Base-by-base conservation (phyloP, 2,888 invertebrate species). In the Diabrotica balteata region DNA sequence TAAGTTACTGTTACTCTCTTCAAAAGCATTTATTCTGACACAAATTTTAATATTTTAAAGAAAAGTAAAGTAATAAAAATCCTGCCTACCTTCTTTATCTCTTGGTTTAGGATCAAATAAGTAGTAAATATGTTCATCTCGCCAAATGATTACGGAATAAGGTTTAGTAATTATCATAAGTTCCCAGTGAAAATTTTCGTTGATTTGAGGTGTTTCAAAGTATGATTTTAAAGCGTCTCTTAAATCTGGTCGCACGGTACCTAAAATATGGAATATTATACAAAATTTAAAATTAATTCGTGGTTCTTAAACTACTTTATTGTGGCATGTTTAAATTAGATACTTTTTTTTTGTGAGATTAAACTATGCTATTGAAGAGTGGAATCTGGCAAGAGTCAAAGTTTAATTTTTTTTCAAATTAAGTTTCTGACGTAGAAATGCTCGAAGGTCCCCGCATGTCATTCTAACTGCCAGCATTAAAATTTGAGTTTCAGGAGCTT, bases 81-180 rank as follows among this genome's bases (percentile, higher is more conserved):
- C 10, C 47, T 47, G 22, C 52, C 4, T 72, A 6, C 84, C 84
- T 7, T 67, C 66, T 17, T 78, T 76, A 70, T 83, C 81, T 43
- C 83, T 76, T 6, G 82, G 79, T 68, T 76, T 79, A 8, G 84
- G 80, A 75, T 84, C 84, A 67, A 83, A 85, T 0, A 82, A 63
- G 67, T 79, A 84, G 60, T 73, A 78, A 4, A 76, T 62, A 7
- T 77, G 78, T 7, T 78, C 77, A 10, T 81, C 80, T 50, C 77
- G 77, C 84, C 84, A 84, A 8, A 83, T 68, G 7, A 80, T 76
- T 5, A 82, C 79, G 4, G 79, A 78, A 42, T 81, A 69, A 6
- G 75, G 67, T 50, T 79, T 76, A 1, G 79, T 79, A 44, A 81
- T 78, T 4, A 84, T 32, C 7, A 83, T 63, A 1, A 77, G 45